A percentile compares a stretch with the other conserved stretches of the same genome.
phyloP scores from a whole-genome alignment of 2,888 invertebrate genomes.

The Scotopteryx bipunctaria region DNA sequence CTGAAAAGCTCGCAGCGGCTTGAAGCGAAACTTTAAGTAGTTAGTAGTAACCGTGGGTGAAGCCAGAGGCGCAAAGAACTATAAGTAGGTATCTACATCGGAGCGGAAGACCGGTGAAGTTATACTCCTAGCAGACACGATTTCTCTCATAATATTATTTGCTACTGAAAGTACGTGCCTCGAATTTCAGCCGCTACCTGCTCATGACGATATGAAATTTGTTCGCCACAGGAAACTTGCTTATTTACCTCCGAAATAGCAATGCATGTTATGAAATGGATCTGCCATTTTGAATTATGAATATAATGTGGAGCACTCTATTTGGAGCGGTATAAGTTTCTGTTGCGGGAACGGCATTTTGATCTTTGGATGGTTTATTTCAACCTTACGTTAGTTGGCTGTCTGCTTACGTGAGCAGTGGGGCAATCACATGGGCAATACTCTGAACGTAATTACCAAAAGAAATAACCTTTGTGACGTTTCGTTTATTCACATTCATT shows the following conservation, averaged over 20 bases:
- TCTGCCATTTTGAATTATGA: conserved; percentile 37
- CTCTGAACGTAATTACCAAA: too few relatives aligned
- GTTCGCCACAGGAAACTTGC: conserved; percentile 61
- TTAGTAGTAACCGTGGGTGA: conserved; percentile 26
- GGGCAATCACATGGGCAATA: too few relatives aligned
- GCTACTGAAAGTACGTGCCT: conserved; percentile 64
- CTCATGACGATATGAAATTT: conserved; percentile 67
- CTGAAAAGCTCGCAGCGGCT: neutral
- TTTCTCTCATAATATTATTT: conserved; percentile 74
- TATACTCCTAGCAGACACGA: conserved; percentile 65
- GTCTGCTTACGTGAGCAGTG: too few relatives aligned
- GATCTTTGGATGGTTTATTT: neutral
- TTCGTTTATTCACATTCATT: too few relatives aligned
- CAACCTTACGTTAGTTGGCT: too few relatives aligned
- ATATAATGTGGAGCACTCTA: conserved; percentile 11
- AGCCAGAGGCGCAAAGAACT: conserved; percentile 28
- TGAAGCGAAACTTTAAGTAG: conserved; percentile 27
- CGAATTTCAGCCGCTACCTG: conserved; percentile 61
- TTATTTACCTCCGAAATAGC: conserved; percentile 64
- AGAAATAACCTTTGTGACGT: too few relatives aligned
- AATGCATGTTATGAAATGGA: conserved; percentile 52
- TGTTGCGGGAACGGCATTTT: neutral
- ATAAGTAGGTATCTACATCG: conserved; percentile 29
- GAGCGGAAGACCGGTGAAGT: conserved; percentile 49
- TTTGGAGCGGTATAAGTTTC: neutral